Conservation (phyloP, 2,888 invertebrate genomes). For the Stenodema calcarata region DNA sequence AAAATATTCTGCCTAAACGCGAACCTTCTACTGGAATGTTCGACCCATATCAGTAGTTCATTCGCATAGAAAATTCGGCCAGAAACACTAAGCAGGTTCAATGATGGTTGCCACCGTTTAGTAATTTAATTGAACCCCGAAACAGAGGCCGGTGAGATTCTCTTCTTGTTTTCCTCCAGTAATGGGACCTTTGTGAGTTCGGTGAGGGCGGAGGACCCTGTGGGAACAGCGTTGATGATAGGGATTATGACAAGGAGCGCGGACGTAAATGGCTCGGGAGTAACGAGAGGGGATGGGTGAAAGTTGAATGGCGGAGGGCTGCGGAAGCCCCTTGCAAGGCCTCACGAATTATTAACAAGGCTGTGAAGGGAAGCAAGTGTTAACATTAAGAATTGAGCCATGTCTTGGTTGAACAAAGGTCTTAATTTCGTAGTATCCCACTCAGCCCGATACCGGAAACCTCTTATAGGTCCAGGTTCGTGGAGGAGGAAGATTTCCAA, state of each 20-base stretch:
- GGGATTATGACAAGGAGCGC: slow-evolving; percentile 7
- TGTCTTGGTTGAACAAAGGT: slow-evolving; percentile 39
- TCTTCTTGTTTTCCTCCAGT: too few species aligned
- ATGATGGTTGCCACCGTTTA: too few species aligned
- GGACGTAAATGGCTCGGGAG: background rate
- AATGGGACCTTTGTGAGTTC: background rate
- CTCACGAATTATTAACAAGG: slow-evolving; percentile 43
- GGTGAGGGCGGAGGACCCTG: background rate
- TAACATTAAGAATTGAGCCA: slow-evolving; percentile 37
- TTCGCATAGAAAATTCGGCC: too few species aligned
- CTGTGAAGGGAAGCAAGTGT: slow-evolving; percentile 47
- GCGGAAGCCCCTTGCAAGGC: background rate
- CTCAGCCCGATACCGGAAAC: slow-evolving; percentile 6
- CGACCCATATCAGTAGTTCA: too few species aligned
- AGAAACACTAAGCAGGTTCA: too few species aligned
- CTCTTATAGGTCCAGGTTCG: slow-evolving; percentile 14
- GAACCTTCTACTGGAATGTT: too few species aligned
- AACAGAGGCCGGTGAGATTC: background rate
- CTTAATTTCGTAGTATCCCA: slow-evolving; percentile 36
- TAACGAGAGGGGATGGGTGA: background rate
- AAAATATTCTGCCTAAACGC: too few species aligned
- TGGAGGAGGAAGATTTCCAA: background rate
- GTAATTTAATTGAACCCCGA: background rate
- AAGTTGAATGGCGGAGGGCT: background rate
- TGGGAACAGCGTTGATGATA: slow-evolving; percentile 13